Percentiles rank a stretch among this genome's conserved stretches.
Conservation (phyloP, 2,113 vertebrate genomes). For the Toxotes jaculatrix region DNA sequence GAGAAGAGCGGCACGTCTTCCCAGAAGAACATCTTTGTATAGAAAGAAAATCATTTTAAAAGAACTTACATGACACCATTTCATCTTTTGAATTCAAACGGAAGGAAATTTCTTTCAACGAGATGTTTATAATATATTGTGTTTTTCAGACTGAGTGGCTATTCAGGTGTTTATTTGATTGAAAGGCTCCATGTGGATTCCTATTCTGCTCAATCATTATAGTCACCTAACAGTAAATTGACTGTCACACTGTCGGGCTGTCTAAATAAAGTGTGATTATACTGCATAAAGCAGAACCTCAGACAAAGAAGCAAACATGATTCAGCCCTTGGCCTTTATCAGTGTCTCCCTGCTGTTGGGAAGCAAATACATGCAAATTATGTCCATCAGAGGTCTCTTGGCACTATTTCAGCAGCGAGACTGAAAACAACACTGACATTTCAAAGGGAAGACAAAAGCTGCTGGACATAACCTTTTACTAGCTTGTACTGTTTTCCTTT, state of each 20-base stretch:
- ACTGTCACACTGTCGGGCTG: background rate
- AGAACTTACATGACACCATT: conserved; percentile 4
- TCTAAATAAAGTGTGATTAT: conserved; percentile 5
- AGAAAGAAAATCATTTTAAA: background rate
- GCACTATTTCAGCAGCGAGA: conserved; percentile 33
- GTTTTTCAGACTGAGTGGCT: conserved; percentile 7
- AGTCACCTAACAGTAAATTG: background rate
- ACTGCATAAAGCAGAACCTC: background rate
- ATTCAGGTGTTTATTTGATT: conserved; percentile 10
- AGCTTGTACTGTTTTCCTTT: conserved; percentile 10
- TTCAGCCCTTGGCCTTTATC: conserved; percentile 43
- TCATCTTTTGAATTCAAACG: background rate
- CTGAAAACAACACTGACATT: conserved; percentile 71
- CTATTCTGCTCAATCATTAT: background rate
- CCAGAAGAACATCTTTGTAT: background rate
- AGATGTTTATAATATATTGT: background rate
- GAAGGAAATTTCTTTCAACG: background rate
- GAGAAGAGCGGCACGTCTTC: background rate
- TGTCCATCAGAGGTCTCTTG: conserved; percentile 39
- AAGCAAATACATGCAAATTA: conserved; percentile 24
- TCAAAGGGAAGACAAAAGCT: conserved; percentile 47
- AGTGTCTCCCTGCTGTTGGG: conserved; percentile 23
- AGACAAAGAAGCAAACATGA: conserved; percentile 21
- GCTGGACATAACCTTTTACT: conserved; percentile 52
- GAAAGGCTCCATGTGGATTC: background rate